phyloP scores from a whole-genome alignment of 2,888 invertebrate species.

The Hydraecia micacea region DNA sequence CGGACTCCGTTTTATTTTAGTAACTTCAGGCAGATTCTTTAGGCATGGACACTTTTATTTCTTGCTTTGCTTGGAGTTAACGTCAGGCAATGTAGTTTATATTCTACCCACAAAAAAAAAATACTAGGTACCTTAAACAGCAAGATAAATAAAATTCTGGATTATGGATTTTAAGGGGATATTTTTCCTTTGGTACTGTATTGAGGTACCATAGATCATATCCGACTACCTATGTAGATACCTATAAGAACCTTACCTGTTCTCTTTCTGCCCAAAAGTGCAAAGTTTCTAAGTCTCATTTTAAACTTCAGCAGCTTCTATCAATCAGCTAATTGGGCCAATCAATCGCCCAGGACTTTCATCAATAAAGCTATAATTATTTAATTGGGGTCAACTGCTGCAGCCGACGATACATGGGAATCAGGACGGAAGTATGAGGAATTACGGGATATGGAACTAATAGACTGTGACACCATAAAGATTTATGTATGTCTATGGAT shows the following conservation, averaged over 20 bases:
- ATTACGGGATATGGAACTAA: conserved; percentile 49
- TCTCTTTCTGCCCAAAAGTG: not conserved
- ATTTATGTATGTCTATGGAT: conserved; percentile 31
- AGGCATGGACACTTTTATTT: too few species aligned
- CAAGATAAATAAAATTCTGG: not conserved
- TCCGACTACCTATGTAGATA: too few species aligned
- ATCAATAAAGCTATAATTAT: conserved; percentile 77
- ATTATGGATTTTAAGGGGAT: not conserved
- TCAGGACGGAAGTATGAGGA: conserved; percentile 59
- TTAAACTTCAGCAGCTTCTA: conserved; percentile 22
- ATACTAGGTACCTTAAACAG: too few species aligned
- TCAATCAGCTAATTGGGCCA: conserved; percentile 64
- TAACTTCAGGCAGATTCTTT: conserved; percentile 4
- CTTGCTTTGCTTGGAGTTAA: not conserved
- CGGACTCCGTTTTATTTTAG: conserved; percentile 35
- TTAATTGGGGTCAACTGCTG: conserved; percentile 76
- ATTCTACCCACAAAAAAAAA: too few species aligned
- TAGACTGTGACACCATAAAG: conserved; percentile 40
- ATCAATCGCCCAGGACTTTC: conserved; percentile 68
- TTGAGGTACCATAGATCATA: too few species aligned
- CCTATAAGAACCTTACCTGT: too few species aligned
- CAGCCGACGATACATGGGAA: conserved; percentile 58
- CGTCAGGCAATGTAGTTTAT: too few species aligned
- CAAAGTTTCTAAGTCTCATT: not conserved
- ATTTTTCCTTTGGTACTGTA: not conserved